phyloP scores from a whole-genome alignment of 2,888 invertebrate genomes.

The Hydrotaea diabolus region DNA sequence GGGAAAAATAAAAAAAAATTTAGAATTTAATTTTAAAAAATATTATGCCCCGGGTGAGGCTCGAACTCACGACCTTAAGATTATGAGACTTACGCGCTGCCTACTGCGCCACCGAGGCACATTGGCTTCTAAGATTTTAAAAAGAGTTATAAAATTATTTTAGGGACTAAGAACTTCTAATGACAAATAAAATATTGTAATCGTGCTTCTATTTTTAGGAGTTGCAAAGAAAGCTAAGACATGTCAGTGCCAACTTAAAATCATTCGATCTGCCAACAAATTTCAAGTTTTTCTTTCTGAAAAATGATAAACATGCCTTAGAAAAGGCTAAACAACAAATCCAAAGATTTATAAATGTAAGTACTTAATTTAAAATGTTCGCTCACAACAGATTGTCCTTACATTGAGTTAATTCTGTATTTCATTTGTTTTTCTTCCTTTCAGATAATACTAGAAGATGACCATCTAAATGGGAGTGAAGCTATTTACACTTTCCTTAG shows the following conservation, averaged over 20 bases:
- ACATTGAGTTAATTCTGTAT: not conserved
- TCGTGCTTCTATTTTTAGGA: constrained; percentile 83
- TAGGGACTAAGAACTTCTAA: not conserved
- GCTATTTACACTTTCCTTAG: constrained; percentile 95
- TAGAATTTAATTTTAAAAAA: too few relatives aligned
- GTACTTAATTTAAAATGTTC: too few relatives aligned
- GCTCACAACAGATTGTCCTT: not conserved
- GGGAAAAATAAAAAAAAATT: too few relatives aligned
- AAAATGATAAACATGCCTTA: constrained; percentile 89
- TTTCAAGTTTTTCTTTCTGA: constrained; percentile 91
- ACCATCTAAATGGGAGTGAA: constrained; percentile 92
- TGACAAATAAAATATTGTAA: not conserved
- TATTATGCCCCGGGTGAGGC: constrained; percentile 66
- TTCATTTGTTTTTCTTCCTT: not conserved
- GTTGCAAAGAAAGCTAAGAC: constrained; percentile 90
- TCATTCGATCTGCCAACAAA: constrained; percentile 91
- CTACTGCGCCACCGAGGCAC: constrained; percentile 70
- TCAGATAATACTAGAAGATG: constrained; percentile 93
- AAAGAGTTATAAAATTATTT: not conserved
- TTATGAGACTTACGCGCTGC: constrained; percentile 70
- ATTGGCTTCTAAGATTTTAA: not conserved
- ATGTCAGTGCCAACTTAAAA: constrained; percentile 90
- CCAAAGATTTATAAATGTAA: constrained; percentile 92
- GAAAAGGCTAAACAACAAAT: constrained; percentile 91
- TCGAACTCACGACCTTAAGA: constrained; percentile 68